Evolutionary conservation across 2,888 invertebrate genomes (phyloP).

Genomic region (Sialis lutaria): DNA sequence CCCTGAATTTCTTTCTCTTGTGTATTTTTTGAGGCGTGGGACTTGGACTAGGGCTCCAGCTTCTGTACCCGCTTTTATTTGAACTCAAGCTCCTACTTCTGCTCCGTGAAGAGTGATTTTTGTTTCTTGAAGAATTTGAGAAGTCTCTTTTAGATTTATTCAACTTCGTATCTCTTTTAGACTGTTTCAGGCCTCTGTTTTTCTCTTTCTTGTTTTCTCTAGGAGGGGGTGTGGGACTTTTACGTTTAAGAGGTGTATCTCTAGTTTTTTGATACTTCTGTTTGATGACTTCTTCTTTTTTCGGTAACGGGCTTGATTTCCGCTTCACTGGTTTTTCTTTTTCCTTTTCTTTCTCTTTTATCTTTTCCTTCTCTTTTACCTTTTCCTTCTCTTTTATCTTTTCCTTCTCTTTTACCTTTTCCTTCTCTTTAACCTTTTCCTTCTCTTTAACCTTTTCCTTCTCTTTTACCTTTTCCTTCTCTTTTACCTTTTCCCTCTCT

Average conservation of each 20-base stretch:
- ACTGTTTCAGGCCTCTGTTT: conserved; percentile 14
- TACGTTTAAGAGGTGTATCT: conserved; percentile 15
- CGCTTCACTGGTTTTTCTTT: conserved; percentile 15
- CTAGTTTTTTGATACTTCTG: conserved; percentile 16
- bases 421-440: too few species aligned
- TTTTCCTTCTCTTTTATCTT: conserved; percentile 5
- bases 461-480: too few species aligned
- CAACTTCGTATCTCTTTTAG: conserved; percentile 15
- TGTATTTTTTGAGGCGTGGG: conserved; percentile 16
- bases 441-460: too few species aligned
- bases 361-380: conserved; percentile 12
- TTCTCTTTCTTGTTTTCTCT: conserved; percentile 17
- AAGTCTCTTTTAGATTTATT: conserved; percentile 11
- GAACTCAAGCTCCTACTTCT: conserved; percentile 15
- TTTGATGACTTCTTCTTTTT: conserved; percentile 16
- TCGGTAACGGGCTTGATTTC: conserved; percentile 1
- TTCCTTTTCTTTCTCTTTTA: conserved; percentile 11
- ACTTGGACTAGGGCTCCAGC: conserved; percentile 18
- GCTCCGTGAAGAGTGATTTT: conserved; percentile 14
- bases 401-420: too few species aligned
- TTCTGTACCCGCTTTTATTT: conserved; percentile 15
- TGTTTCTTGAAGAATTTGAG: conserved; percentile 8
- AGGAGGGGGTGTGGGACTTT: background rate
- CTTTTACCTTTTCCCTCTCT: too few species aligned
- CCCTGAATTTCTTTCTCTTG: conserved; percentile 3